Evolutionary conservation across 2,113 vertebrate species (phyloP), one percentile per base, ranked within the genome.

Genomic region (Caranx melampygus): DNA sequence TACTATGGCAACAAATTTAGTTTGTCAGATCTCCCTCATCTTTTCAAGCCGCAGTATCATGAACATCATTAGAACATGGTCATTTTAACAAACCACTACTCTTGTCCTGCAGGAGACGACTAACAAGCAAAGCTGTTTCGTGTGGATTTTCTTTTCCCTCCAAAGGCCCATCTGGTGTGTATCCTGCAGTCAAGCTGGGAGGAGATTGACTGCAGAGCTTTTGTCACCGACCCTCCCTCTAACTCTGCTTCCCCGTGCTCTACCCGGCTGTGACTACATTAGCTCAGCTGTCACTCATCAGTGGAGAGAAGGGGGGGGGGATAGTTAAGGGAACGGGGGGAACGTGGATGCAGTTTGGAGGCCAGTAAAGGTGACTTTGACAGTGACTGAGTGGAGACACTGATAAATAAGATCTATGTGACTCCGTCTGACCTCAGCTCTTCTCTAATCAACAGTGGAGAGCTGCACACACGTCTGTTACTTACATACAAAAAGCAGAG

Each of bases 291-390:
- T 87, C 93, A 89, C 59, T 92, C 92, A 92, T 78, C 72, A 71
- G 63, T 37, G 58, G 58, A 49, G 34, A 52, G 66, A 40, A 61
- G 40, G 16, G 9, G 37, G 49, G 21, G 21, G 34, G 49, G 68
- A 34, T 31, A 67, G 78, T 59, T 73, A 26, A 26, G 31, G 70
- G 47, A 44, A 42, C 21, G 18, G 49, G 51, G 74, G 76, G 33
- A 54, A 54, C 2, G 49, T 49, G 54, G 79, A 78, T 45, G 47
- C 74, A 76, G 73, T 79, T 85, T 70, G 64, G 74, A 85, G 87
- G 72, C 78, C 74, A 76, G 67, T 52, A 83, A 87, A 87, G 88
- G 91, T 92, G 90, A 92, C 91, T 88, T 92, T 92, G 89, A 83
- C 77, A 79, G 40, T 81, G 84, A 86, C 85, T 72, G 78, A 85